phyloP scores from a whole-genome alignment of 1,140 invertebrate species.

The Mamestra configurata region DNA sequence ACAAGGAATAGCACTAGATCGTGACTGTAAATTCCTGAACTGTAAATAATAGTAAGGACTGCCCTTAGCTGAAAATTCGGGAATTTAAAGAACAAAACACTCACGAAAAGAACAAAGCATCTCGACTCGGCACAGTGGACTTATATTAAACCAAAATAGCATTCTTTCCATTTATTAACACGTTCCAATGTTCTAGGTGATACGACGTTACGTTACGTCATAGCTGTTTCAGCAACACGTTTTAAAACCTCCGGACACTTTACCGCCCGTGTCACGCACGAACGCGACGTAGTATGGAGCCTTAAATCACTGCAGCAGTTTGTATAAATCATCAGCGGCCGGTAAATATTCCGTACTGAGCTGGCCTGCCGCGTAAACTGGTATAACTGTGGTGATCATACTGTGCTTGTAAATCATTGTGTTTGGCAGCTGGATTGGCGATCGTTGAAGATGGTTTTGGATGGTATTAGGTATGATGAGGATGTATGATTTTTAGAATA shows the following conservation, averaged over 20 bases:
- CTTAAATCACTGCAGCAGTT: slow-evolving; percentile 30
- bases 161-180: neutral
- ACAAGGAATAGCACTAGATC: too few relatives aligned
- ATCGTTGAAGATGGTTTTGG: neutral
- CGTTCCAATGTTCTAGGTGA: neutral
- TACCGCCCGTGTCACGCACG: slow-evolving; percentile 14
- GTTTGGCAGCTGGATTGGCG: neutral
- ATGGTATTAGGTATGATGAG: neutral
- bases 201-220: neutral
- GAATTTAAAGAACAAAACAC: too few relatives aligned
- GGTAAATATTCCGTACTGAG: slow-evolving; percentile 35
- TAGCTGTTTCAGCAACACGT: neutral
- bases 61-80: too few relatives aligned
- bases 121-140: too few relatives aligned
- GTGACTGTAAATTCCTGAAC: too few relatives aligned
- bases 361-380: slow-evolving; percentile 15
- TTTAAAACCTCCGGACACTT: neutral
- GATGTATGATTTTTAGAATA: too few relatives aligned
- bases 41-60: too few relatives aligned
- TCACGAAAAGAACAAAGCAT: too few relatives aligned
- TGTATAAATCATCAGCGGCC: slow-evolving; percentile 37
- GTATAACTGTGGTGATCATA: slow-evolving; percentile 12
- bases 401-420: neutral
- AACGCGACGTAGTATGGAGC: neutral
- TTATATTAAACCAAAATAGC: neutral